Base-by-base conservation (phyloP, 2,797 vertebrate genomes). In the Poecilia wingei region DNA sequence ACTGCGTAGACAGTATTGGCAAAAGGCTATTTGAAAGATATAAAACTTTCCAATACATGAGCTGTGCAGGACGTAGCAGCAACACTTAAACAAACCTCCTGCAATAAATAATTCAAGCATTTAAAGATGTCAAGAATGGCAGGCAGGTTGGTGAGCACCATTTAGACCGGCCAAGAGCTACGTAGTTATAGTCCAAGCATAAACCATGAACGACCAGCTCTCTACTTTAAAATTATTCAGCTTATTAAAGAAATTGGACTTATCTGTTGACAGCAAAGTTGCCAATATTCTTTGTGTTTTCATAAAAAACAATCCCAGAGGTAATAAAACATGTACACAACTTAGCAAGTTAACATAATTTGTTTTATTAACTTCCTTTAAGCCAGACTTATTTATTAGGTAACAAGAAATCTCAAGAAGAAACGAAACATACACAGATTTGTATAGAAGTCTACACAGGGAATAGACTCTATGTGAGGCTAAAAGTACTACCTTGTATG, bases 81-180 rank as follows among this genome's bases (percentile, higher is more conserved):
- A 76, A 82, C 79, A 79, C 75, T 82, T 84, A 83, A 82, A 74
- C 59, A 79, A 80, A 84, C 76, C 76, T 81, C 33, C 77, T 79
- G 14, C 49, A 45, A 83, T 90, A 41, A 92, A 92, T 92, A 86
- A 89, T 92, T 92, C 41, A 90, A 41, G 57, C 4, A 7, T 64
- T 51, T 57, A 72, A 87, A 90, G 79, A 78, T 79, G 79, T 80
- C 75, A 83, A 84, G 79, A 57, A 55, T 16, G 1, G 66, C 51
- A 72, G 61, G 68, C 16, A 79, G 53, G 78, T 59, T 45, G n/a
- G 8, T 57, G 43, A 75, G 25, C 45, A 33, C 33, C 6, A 68
- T 41, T 68, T 25, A 45, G 16, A 76, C 14, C 36, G 59, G 22
- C 77, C 66, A 51, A 72, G n/a, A 69, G 22, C 46, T 66, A 53